These are phyloP conservation scores for Drepanosiphum platanoidis DNA, from an alignment of 2,888 invertebrate species.

Conservation along the genomic window DNA sequence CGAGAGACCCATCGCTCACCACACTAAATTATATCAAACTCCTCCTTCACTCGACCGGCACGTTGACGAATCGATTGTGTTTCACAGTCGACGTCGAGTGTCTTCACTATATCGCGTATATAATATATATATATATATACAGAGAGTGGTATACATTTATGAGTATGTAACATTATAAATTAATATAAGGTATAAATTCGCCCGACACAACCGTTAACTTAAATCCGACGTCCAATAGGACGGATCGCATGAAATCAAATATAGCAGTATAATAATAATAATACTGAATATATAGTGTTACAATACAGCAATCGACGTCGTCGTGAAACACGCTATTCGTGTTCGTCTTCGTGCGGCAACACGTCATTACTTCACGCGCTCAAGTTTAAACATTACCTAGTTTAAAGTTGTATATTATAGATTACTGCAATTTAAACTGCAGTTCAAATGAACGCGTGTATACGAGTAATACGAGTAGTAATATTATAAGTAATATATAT, in stretches of 20 bases:
- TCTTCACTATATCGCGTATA: slow-evolving; percentile 14
- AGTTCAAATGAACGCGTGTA: neutral
- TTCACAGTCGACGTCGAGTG: slow-evolving; percentile 17
- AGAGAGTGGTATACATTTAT: neutral
- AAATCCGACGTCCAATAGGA: neutral
- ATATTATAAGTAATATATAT: too few relatives aligned
- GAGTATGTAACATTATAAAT: neutral
- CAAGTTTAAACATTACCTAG: slow-evolving; percentile 5
- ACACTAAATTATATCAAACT: neutral
- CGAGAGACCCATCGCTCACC: slow-evolving; percentile 17
- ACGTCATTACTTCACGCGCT: neutral
- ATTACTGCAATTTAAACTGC: neutral
- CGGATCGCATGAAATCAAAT: slow-evolving; percentile 5
- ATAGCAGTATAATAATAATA: neutral
- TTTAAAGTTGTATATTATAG: neutral
- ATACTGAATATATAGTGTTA: neutral
- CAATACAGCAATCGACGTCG: neutral
- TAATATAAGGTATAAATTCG: neutral
- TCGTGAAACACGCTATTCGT: slow-evolving; percentile 31
- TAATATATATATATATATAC: neutral
- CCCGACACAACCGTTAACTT: too few relatives aligned
- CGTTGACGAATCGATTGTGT: slow-evolving; percentile 57
- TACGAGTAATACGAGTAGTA: too few relatives aligned
- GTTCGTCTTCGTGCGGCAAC: neutral
- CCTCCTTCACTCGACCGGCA: neutral